These are phyloP conservation scores for Crotalus tigris DNA, from an alignment of 2,113 vertebrate genomes.

Conservation along the genomic window DNA sequence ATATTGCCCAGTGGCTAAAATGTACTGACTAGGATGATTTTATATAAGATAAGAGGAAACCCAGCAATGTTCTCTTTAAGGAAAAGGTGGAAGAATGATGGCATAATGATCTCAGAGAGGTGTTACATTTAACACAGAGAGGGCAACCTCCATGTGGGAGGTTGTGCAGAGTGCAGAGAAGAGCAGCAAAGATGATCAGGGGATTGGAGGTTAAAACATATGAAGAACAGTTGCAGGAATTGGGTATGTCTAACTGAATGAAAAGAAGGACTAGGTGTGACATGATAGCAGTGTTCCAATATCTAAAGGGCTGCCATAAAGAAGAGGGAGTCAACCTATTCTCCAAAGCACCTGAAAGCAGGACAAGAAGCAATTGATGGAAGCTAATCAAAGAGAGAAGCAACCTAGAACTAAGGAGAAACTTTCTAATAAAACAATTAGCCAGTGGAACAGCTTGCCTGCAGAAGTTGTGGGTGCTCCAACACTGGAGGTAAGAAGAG, in stretches of 20 bases:
- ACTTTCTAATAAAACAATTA: neutral
- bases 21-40: neutral
- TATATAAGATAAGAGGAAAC: neutral
- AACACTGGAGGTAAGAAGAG: neutral
- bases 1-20: neutral
- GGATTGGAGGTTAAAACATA: neutral
- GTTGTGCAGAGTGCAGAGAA: neutral
- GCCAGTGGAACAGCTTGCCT: neutral
- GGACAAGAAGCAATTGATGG: neutral
- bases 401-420: neutral
- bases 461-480: neutral
- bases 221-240: neutral
- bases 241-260: neutral
- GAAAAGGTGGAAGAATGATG: neutral
- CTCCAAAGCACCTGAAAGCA: neutral
- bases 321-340: neutral
- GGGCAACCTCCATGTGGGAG: neutral
- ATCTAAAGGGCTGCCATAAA: neutral
- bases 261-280: neutral
- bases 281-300: neutral
- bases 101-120: neutral
- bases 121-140: neutral
- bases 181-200: neutral
- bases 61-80: neutral
- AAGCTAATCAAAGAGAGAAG: neutral